Base-by-base conservation (phyloP, 1,140 invertebrate genomes). In the Cydia pomonella region DNA sequence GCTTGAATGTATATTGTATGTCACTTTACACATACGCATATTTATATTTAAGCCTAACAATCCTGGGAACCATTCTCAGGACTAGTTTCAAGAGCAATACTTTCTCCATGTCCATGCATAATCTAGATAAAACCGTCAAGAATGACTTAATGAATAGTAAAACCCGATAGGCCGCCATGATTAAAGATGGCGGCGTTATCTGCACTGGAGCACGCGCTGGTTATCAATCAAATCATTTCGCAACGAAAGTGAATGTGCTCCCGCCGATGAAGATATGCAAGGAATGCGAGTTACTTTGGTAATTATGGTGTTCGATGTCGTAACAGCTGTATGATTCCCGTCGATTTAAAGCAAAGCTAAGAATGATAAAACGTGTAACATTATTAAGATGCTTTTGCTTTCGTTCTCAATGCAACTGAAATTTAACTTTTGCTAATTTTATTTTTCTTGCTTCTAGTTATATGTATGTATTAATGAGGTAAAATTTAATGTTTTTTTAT, bases 221-320 rank as follows among this genome's bases (percentile, higher is more conserved):
- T 73, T 73, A 76, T 73, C 75, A 76, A 76, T 76, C 75, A 73
- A 16, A 53, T 38, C 41, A 41, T 50, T 63, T 72, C 64, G 72
- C 59, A 47, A 23, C 13, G 75, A 76, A 76, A 76, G 72, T 76
- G 75, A 76, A 73, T 59, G 75, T 72, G 47, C 59, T 76, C 72
- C 75, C 71, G 75, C 33, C 18, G n/a, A 33, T 66, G 27, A 33
- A 66, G 5, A 53, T 53, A 53, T 53, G 16, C 3, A 53, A 53
- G 16, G 16, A 7, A 53, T 53, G 50, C 50, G 50, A 53, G 50
- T 53, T 53, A 53, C 50, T 53, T 18, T 53, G 16, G 50, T 53
- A 53, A 53, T 18, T 7, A 18, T 53, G 50, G 16, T 18, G 18
- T 21, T 18, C 50, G 1, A 53, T 53, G 50, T 53, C n/a, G 16